phyloP scores from a whole-genome alignment of 2,797 vertebrate genomes.

The Pantherophis vulpinus region DNA sequence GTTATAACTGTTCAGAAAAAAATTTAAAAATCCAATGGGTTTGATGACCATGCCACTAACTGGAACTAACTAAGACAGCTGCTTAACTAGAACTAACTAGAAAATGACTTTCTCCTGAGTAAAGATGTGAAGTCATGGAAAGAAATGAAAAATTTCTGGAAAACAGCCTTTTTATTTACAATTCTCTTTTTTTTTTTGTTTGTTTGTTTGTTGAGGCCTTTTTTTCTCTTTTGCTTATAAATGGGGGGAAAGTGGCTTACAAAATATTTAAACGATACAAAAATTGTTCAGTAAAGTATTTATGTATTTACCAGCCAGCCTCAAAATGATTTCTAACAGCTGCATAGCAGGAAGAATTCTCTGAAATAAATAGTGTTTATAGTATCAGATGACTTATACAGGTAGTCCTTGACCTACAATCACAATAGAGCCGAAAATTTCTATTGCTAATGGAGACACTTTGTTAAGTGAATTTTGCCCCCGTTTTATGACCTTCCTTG shows the following conservation, averaged over 20 bases:
- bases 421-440: not conserved
- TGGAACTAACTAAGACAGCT: too few relatives aligned
- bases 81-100: not conserved
- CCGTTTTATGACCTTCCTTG: not conserved
- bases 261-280: not conserved
- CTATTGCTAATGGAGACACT: not conserved
- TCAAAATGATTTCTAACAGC: not conserved
- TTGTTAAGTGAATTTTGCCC: not conserved
- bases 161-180: not conserved
- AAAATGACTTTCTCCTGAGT: not conserved
- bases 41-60: not conserved
- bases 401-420: not conserved
- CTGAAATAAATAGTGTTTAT: not conserved
- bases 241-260: not conserved
- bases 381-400: not conserved
- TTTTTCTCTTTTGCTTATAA: not conserved
- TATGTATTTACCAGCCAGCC: not conserved
- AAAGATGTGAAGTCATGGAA: not conserved
- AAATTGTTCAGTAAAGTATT: not conserved
- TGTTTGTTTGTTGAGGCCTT: not conserved
- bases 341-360: not conserved
- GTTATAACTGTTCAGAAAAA: not conserved
- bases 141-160: not conserved
- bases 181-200: not conserved
- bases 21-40: not conserved